Conservation (phyloP, 2,888 invertebrate species). For the Ceramica pisi region DNA sequence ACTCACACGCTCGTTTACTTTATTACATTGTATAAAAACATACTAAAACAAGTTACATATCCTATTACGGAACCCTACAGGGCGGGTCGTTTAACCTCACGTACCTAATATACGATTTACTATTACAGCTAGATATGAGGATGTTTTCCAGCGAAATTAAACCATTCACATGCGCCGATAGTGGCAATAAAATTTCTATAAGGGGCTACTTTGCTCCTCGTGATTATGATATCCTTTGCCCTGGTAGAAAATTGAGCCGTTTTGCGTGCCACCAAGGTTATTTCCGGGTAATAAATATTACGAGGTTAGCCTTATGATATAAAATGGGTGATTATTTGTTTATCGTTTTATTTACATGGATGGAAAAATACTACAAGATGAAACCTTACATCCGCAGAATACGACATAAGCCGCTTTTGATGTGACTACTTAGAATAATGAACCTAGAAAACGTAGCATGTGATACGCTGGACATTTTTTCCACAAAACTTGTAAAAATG, state of each 20-base stretch:
- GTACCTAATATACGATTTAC: slow-evolving; percentile 49
- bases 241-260: slow-evolving; percentile 1
- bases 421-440: slow-evolving; percentile 24
- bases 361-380: slow-evolving; percentile 45
- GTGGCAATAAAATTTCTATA: slow-evolving; percentile 55
- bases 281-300: slow-evolving; percentile 10
- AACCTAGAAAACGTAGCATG: neutral
- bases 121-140: slow-evolving; percentile 43
- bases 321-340: slow-evolving; percentile 10
- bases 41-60: slow-evolving; percentile 69
- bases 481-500: neutral
- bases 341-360: slow-evolving; percentile 21
- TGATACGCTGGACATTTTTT: neutral
- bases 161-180: slow-evolving; percentile 42
- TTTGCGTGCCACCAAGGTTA: neutral
- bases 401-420: slow-evolving; percentile 31
- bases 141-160: slow-evolving; percentile 53
- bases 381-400: slow-evolving; percentile 37
- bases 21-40: slow-evolving; percentile 69
- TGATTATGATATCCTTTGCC: slow-evolving; percentile 37
- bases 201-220: slow-evolving; percentile 22
- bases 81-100: slow-evolving; percentile 59
- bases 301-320: neutral
- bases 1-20: slow-evolving; percentile 61
- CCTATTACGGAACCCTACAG: slow-evolving; percentile 64